These are phyloP conservation scores for Hyposoter didymator DNA, from an alignment of 2,888 invertebrate genomes.

Conservation along the genomic window DNA sequence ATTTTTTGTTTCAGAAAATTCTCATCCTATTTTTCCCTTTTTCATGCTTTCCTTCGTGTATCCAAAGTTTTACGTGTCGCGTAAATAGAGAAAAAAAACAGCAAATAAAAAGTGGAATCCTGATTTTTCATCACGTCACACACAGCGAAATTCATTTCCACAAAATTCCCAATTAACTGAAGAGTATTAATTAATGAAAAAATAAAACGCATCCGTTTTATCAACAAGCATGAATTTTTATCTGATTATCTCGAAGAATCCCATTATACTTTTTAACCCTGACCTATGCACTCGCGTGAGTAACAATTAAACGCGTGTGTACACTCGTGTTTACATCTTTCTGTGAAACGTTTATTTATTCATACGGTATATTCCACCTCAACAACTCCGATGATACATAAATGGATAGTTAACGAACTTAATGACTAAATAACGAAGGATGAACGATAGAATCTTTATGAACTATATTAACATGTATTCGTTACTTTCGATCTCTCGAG, in stretches of 20 bases:
- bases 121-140: not conserved
- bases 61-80: not conserved
- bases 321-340: not conserved
- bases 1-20: conserved; percentile 25
- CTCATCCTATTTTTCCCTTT: not conserved
- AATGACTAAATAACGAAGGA: not conserved
- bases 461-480: not conserved
- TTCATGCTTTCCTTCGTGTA: not conserved
- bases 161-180: not conserved
- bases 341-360: conserved; percentile 2
- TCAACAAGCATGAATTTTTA: not conserved
- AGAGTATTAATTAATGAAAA: too few species aligned
- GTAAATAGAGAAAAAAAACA: not conserved
- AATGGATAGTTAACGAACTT: not conserved
- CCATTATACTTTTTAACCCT: not conserved
- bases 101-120: not conserved
- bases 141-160: not conserved
- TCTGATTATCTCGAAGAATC: not conserved
- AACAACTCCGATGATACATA: not conserved
- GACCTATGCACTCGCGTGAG: not conserved
- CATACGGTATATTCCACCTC: not conserved
- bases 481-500: not conserved
- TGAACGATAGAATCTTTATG: not conserved
- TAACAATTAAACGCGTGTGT: not conserved
- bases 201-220: not conserved